Evolutionary conservation across 2,888 invertebrate genomes (phyloP), one percentile per base, ranked within the genome.

Genomic region (Agonopterix arenella): DNA sequence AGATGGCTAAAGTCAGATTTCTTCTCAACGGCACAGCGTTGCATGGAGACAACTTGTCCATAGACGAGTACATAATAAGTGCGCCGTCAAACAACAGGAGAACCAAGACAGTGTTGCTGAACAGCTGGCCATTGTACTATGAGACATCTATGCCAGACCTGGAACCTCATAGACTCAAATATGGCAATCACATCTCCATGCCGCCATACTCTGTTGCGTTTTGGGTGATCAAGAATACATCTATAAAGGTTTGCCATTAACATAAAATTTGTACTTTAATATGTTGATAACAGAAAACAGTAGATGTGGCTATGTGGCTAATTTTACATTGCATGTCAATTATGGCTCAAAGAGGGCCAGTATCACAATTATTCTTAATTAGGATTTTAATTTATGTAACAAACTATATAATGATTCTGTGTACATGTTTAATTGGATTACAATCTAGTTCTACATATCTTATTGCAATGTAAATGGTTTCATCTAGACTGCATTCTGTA

Each of bases 141-240:
- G 81, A 91, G 47, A 80, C 90, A 37, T 70, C 80, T 45, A 60
- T 92, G 54, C 93, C 92, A 44, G 70, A 84, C 11, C 76, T 93
- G 48, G 66, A 76, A 55, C 91, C 93, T n/a, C 71, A 77, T 13
- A 76, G 74, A 44, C 63, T 83, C 44, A 78, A 82, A 53, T 80
- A 84, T 64, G 77, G 81, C 1, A 82, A 82, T 46, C 78, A 89
- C 59, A 75, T 92, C 50, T 73, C 80, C 18, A 81, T 93, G 77
- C 93, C 93, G 4, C 90, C 92, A 45, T 91, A 90, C 64, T 92
- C 93, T 7, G 86, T 93, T 65, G 91, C 89, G 44, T 94, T 93
- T 76, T 92, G 93, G 90, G 89, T 92, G 2, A 74, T 92, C 52
- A 90, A 89, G 62, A 89, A 89, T 55, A 86, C 86, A 41, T 76